Evolutionary conservation across 2,888 invertebrate species (phyloP), one percentile per base, ranked within the genome.

Genomic region (Lycia hirtaria): DNA sequence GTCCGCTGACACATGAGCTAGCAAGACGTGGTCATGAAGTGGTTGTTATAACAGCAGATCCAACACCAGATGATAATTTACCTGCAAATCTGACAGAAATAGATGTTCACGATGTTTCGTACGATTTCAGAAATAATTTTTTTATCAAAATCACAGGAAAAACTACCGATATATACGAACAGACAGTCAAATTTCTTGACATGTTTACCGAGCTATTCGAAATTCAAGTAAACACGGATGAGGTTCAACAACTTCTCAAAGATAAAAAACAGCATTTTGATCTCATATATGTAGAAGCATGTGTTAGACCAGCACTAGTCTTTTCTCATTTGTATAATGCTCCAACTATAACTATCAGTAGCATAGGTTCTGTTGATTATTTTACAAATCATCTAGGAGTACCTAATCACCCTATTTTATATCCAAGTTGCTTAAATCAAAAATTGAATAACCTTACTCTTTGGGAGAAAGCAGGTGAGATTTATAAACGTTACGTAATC

Each of bases 11-110:
- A 0, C 69, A 78, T n/a, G 85, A 85, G 22, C 65, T 93, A 6
- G 72, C 76, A 0, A 76, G 65, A 44, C 72, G 82, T 1, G 92
- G 91, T 0, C 92, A 92, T 51, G 77, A 91, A 41, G 58, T 92
- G 0, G 75, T 82, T 0, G 72, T 88, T 0, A 62, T 88, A 1
- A 87, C 91, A 1, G 32, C 92, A 4, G 65, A 87, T 51, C 85
- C 89, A 0, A 73, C 67, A 4, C 65, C 72, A 0, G 67, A 75
- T 51, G 73, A 71, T 2, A 32, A 68, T 30, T 20, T 67, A 0
- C 79, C 75, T 0, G 20, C 30, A 4, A 90, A 87, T 49, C 69
- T 85, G 2, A 83, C 73, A 2, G 85, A 89, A 73, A 84, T 91
- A 5, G 75, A 84, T 30, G 48, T 84, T 0, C 71, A 81, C n/a